Percentiles rank a stretch among this genome's conserved stretches.
Evolutionary conservation across 2,888 invertebrate species (phyloP).

Genomic region (Microchrysa polita): DNA sequence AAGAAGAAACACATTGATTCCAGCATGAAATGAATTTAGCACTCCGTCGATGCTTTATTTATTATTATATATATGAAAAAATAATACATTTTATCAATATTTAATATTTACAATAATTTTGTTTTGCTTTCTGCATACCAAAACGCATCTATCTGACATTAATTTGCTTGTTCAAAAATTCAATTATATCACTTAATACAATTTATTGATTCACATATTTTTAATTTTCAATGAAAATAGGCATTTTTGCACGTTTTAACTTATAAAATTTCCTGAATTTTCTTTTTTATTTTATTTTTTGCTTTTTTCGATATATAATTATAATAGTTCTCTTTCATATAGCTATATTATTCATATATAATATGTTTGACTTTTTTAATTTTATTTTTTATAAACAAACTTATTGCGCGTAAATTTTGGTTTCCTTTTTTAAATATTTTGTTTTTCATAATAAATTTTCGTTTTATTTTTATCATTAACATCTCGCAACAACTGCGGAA

Average conservation of each 20-base stretch:
- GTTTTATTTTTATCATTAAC: slow-evolving; percentile 16
- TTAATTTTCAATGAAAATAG: background rate
- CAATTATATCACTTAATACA: background rate
- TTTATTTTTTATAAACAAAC: background rate
- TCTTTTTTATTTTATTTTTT: slow-evolving; percentile 11
- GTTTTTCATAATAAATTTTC: background rate
- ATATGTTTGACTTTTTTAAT: background rate
- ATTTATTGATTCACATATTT: no score
- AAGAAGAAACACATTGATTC: background rate
- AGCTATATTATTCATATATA: background rate
- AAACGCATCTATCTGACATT: no score
- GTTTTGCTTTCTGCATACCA: background rate
- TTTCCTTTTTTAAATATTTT: background rate
- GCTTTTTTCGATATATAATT: background rate
- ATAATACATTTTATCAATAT: slow-evolving; percentile 34
- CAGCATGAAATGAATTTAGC: slow-evolving; percentile 16
- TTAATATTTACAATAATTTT: slow-evolving; percentile 25
- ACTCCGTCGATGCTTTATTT: slow-evolving; percentile 22
- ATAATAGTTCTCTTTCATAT: background rate
- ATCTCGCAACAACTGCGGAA: background rate
- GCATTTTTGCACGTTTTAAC: background rate
- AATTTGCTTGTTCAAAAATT: background rate
- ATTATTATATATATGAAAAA: slow-evolving; percentile 31
- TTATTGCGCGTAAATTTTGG: slow-evolving; percentile 36
- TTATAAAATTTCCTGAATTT: background rate